phyloP scores from a whole-genome alignment of 1,140 invertebrate species.

The Halictus rubicundus region DNA sequence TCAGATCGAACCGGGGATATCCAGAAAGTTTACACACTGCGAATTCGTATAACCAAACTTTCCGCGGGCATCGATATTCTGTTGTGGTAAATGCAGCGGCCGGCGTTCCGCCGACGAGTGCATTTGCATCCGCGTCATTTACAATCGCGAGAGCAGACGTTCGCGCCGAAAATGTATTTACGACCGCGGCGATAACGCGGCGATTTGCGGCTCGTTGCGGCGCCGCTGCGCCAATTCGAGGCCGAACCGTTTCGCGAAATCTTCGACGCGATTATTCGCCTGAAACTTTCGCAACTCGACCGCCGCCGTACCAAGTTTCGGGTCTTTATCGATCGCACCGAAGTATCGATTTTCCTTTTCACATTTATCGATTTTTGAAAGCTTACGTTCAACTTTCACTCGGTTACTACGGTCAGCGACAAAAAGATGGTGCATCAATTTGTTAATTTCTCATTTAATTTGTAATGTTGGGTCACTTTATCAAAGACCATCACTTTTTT shows the following conservation, averaged over 20 bases:
- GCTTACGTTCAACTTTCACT: no score
- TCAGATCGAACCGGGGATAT: constrained; percentile 11
- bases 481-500: no score
- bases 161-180: constrained; percentile 24
- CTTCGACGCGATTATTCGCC: not conserved
- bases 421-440: no score
- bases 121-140: constrained; percentile 41
- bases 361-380: no score
- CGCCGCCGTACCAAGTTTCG: not conserved
- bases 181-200: constrained; percentile 7
- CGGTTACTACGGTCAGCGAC: no score
- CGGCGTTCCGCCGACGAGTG: not conserved
- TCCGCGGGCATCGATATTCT: constrained; percentile 45
- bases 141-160: constrained; percentile 12
- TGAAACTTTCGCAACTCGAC: not conserved
- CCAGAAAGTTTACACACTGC: constrained; percentile 33
- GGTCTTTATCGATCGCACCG: not conserved
- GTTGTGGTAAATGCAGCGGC: constrained; percentile 43
- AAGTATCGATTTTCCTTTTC: no score
- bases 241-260: not conserved
- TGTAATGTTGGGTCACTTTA: no score
- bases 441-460: no score
- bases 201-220: not conserved
- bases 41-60: constrained; percentile 38
- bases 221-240: not conserved